Evolutionary conservation across 2,113 vertebrate species (phyloP).

Genomic region (Trichechus manatus): DNA sequence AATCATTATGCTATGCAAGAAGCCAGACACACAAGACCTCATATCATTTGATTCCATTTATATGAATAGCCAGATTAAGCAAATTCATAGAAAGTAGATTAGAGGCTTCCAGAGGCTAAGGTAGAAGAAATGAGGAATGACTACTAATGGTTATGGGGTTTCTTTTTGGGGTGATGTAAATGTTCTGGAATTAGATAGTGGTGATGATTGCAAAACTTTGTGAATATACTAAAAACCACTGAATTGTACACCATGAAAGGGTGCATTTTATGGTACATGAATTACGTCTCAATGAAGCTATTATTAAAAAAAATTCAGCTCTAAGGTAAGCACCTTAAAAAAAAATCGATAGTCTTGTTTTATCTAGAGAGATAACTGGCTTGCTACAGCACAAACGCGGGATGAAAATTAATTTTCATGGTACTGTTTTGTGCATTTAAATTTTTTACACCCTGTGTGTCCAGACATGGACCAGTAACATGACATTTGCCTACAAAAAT

Average conservation of each 20-base stretch:
- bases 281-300: slow-evolving; percentile 33
- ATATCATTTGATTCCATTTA: slow-evolving; percentile 26
- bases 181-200: no score
- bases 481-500: no score
- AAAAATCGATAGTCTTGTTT: background rate
- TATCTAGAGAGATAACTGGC: background rate
- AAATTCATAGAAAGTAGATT: no score
- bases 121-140: no score
- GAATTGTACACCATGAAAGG: no score
- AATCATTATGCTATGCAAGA: slow-evolving; percentile 15
- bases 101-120: no score
- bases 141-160: no score
- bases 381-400: background rate
- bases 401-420: background rate
- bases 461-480: no score
- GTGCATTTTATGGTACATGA: background rate
- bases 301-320: slow-evolving; percentile 13
- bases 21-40: background rate
- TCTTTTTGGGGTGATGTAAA: no score
- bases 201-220: no score
- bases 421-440: background rate
- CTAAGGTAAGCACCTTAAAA: background rate
- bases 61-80: background rate
- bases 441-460: background rate
- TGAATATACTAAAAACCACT: no score